phyloP scores from a whole-genome alignment of 2,888 invertebrate species.

The Trimorus sp. region DNA sequence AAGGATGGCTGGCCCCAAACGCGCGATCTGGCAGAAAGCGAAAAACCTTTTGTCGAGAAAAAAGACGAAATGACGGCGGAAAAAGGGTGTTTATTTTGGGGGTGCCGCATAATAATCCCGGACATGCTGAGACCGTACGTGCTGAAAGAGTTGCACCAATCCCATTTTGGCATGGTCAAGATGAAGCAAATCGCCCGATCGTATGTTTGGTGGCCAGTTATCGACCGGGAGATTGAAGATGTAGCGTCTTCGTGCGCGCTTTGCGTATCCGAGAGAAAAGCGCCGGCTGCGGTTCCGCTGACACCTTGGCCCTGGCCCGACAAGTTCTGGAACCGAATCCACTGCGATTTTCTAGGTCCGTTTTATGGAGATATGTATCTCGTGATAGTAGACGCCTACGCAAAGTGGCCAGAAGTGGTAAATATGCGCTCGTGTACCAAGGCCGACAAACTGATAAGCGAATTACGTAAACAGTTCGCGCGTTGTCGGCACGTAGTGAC shows the following conservation, averaged over 20 bases:
- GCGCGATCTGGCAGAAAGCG: slow-evolving; percentile 7
- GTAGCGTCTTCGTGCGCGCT: slow-evolving; percentile 20
- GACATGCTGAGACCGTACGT: background rate
- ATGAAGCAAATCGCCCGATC: slow-evolving; percentile 71
- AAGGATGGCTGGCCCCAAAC: background rate
- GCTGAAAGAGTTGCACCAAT: slow-evolving; percentile 7
- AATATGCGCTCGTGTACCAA: slow-evolving; percentile 9
- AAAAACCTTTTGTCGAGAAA: slow-evolving; percentile 1
- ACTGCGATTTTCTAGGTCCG: slow-evolving; percentile 18
- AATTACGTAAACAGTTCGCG: slow-evolving; percentile 3
- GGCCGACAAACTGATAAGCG: slow-evolving; percentile 4
- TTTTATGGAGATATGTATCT: slow-evolving; percentile 10
- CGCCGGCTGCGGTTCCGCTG: slow-evolving; percentile 28
- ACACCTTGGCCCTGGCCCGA: slow-evolving; percentile 52
- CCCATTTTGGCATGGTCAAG: slow-evolving; percentile 66
- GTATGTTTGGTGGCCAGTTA: slow-evolving; percentile 59
- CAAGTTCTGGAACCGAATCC: slow-evolving; percentile 24
- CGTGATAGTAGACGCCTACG: slow-evolving; percentile 5
- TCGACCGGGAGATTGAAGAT: slow-evolving; percentile 71
- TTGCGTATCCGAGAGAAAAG: slow-evolving; percentile 48
- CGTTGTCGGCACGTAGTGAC: slow-evolving; percentile 25
- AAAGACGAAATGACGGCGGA: background rate
- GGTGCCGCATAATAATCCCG: slow-evolving; percentile 8
- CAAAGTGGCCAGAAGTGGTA: slow-evolving; percentile 12
- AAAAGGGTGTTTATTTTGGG: slow-evolving; percentile 3